phyloP scores from a whole-genome alignment of 2,113 vertebrate genomes.

The Salvelinus fontinalis region DNA sequence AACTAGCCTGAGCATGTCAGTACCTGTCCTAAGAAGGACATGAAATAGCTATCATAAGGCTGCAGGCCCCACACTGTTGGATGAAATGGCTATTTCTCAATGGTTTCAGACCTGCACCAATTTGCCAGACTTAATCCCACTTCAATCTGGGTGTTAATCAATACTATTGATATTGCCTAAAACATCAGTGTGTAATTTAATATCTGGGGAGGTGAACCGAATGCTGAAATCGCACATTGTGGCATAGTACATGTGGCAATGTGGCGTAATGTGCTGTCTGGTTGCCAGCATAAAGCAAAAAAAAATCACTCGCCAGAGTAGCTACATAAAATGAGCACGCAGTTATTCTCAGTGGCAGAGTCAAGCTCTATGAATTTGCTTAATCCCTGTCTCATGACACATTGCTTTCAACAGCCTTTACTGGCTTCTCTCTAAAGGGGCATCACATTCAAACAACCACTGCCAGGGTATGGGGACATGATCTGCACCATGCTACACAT shows the following conservation, averaged over 20 bases:
- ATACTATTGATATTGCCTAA: neutral
- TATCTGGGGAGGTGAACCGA: neutral
- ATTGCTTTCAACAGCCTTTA: constrained; percentile 38
- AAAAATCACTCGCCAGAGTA: constrained; percentile 2
- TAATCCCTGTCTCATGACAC: constrained; percentile 33
- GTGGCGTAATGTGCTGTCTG: neutral
- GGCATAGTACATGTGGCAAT: neutral
- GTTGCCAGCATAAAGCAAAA: neutral
- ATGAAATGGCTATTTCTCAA: too few species aligned
- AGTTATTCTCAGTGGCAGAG: neutral
- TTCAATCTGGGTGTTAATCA: neutral
- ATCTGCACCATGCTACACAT: neutral
- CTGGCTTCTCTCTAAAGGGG: constrained; percentile 4
- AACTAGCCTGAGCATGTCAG: neutral
- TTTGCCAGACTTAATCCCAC: neutral
- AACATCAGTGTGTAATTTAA: neutral
- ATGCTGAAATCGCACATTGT: neutral
- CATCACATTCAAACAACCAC: constrained; percentile 7
- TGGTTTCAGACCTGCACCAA: neutral
- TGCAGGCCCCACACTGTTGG: neutral
- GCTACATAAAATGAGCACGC: constrained; percentile 52
- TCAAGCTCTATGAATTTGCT: neutral
- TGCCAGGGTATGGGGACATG: neutral
- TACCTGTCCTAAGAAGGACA: neutral
- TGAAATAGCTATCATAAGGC: neutral